Base-by-base conservation (phyloP, 2,888 invertebrate species). In the Pyrochroa serraticornis region DNA sequence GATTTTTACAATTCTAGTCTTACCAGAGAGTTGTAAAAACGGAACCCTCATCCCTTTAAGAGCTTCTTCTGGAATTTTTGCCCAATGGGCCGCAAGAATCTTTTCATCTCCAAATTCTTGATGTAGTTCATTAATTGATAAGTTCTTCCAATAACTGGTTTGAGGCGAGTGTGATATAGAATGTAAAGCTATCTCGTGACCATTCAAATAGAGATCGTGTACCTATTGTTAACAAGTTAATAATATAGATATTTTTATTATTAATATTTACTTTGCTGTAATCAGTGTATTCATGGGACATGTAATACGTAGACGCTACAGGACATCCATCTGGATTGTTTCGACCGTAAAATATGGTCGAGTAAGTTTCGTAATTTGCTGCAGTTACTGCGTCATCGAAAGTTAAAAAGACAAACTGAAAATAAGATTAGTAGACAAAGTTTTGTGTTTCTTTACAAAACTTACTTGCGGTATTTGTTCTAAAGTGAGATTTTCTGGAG, bases 231-330 rank as follows among this genome's bases (percentile, higher is more conserved):
- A 88, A 58, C 73, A 62, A 39, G 56, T 44, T 44, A 41, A 34
- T 38, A 32, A 7, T 36, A 5, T 42, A 38, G 1, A 7, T 31
- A 46, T 2, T 13, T 6, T 1, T 32, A 1, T 6, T 7, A 36
- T 3, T 36, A 37, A 14, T 43, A 58, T 54, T 63, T 68, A 73
- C 81, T 7, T 82, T 66, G 3, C 79, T 75, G 69, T 90, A 91
- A 75, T 89, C 85, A 0, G 87, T 88, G 73, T 89, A 90, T 58
- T 89, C 87, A 67, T 91, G 90, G 34, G 83, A 86, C 31, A 89
- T 79, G 75, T 84, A 91, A 76, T 87, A 87, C 0, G 90, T 90
- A 31, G 83, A 82, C 0, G 83, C 81, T 0, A 83, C 82, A 0
- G 82, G 81, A 63, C 90, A 90, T 1, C 82, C 82, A 72, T 91